These are phyloP conservation scores for Talpa occidentalis DNA, from an alignment of 2,113 vertebrate genomes.

Conservation along the genomic window DNA sequence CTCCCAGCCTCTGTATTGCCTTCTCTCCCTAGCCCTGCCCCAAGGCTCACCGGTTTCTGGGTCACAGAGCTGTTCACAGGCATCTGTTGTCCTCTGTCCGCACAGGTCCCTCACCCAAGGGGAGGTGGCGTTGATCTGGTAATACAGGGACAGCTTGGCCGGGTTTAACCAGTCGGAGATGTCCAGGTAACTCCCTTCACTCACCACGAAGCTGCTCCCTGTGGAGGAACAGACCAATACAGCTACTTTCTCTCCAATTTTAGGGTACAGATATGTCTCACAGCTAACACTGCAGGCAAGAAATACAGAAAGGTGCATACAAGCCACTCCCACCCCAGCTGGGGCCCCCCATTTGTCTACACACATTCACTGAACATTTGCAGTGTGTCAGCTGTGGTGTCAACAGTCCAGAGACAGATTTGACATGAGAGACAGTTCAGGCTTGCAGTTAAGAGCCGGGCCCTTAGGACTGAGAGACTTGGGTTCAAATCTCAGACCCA, in stretches of 20 bases:
- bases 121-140: slow-evolving; percentile 95
- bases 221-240: slow-evolving; percentile 57
- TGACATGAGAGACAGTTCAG: neutral
- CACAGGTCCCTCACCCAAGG: slow-evolving; percentile 97
- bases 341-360: no score
- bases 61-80: slow-evolving; percentile 97
- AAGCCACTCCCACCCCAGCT: accelerated
- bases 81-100: slow-evolving; percentile 95
- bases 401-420: neutral
- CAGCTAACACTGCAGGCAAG: neutral
- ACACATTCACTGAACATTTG: neutral
- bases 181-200: slow-evolving; percentile 97
- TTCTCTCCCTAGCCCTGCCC: neutral
- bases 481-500: neutral
- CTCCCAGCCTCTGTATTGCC: neutral
- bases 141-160: slow-evolving; percentile 96
- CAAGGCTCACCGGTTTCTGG: slow-evolving; percentile 93
- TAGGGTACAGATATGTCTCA: neutral
- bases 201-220: slow-evolving; percentile 99
- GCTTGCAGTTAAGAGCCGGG: no score
- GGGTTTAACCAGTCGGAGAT: slow-evolving; percentile 98
- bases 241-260: slow-evolving; percentile 42
- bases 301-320: neutral
- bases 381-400: accelerated
- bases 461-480: neutral